Percentiles rank a stretch among this genome's conserved stretches.
Evolutionary conservation across 1,140 invertebrate species (phyloP).

Genomic region (Magallana ariakensis): DNA sequence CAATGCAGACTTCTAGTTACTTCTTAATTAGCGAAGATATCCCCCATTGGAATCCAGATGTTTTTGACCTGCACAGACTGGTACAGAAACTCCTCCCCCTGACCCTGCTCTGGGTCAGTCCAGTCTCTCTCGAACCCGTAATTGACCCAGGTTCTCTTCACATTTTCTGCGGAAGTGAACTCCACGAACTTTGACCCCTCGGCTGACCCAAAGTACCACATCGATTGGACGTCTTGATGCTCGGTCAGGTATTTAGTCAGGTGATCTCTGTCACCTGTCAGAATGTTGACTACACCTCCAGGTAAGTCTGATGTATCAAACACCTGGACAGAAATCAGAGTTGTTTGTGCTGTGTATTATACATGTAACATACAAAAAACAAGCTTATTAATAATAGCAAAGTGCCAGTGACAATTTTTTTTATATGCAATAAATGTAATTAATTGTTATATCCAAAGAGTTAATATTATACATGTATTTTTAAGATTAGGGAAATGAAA

Average conservation of each 20-base stretch:
- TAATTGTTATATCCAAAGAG: too few species aligned
- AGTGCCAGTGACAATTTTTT: too few species aligned
- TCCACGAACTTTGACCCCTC: constrained; percentile 80
- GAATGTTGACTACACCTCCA: constrained; percentile 81
- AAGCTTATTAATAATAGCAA: too few species aligned
- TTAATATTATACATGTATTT: too few species aligned
- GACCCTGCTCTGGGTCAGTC: constrained; percentile 75
- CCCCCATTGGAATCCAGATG: constrained; percentile 82
- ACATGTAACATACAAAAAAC: too few species aligned
- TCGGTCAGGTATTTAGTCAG: constrained; percentile 79
- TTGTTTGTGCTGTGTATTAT: too few species aligned
- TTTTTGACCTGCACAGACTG: constrained; percentile 80
- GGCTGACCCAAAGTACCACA: constrained; percentile 80
- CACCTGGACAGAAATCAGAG: constrained; percentile 73
- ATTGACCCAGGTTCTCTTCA: constrained; percentile 81
- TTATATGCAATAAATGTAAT: too few species aligned
- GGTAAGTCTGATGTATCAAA: constrained; percentile 82
- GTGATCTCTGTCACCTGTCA: constrained; percentile 80
- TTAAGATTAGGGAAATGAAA: too few species aligned
- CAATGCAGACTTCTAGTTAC: background rate
- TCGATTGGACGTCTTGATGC: constrained; percentile 80
- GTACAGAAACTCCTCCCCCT: constrained; percentile 80
- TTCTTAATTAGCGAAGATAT: constrained; percentile 81
- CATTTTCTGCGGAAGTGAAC: constrained; percentile 76
- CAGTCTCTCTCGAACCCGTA: constrained; percentile 75